Evolutionary conservation across 2,888 invertebrate species (phyloP).

Genomic region (Ochlodes sylvanus): DNA sequence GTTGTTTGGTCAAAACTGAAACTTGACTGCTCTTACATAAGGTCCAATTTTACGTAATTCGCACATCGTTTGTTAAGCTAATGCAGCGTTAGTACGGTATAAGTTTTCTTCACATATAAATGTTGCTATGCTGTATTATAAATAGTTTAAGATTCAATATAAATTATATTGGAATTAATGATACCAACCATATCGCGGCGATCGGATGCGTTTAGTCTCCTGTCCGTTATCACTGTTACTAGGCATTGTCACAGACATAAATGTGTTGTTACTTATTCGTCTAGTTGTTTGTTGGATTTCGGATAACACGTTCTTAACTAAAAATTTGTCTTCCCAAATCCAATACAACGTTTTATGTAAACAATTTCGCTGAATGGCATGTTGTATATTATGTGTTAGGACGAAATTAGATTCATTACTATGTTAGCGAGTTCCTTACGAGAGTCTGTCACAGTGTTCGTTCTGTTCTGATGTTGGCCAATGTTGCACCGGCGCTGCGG

Average conservation of each 20-base stretch:
- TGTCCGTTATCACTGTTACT: conserved; percentile 66
- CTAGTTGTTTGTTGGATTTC: conserved; percentile 45
- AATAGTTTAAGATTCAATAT: too few relatives aligned
- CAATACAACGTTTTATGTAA: conserved; percentile 38
- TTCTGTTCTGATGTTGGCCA: conserved; percentile 40
- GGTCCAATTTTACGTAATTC: too few relatives aligned
- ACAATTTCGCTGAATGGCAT: conserved; percentile 63
- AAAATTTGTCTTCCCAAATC: conserved; percentile 17
- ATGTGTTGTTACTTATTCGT: conserved; percentile 56
- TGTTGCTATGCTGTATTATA: too few relatives aligned
- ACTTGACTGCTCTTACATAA: not conserved
- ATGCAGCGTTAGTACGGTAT: too few relatives aligned
- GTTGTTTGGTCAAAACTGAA: not conserved
- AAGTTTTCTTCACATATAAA: too few relatives aligned
- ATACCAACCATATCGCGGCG: conserved; percentile 48
- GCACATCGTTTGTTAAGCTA: too few relatives aligned
- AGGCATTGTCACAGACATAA: conserved; percentile 62
- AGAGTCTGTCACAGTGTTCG: conserved; percentile 37
- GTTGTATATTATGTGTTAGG: conserved; percentile 70
- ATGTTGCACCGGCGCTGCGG: conserved; percentile 49
- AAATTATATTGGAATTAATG: not conserved
- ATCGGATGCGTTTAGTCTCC: conserved; percentile 45
- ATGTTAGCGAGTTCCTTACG: conserved; percentile 39
- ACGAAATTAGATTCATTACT: conserved; percentile 40
- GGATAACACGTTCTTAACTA: conserved; percentile 8